Evolutionary conservation across 2,888 invertebrate genomes (phyloP).

Genomic region (Crioceris asparagi): DNA sequence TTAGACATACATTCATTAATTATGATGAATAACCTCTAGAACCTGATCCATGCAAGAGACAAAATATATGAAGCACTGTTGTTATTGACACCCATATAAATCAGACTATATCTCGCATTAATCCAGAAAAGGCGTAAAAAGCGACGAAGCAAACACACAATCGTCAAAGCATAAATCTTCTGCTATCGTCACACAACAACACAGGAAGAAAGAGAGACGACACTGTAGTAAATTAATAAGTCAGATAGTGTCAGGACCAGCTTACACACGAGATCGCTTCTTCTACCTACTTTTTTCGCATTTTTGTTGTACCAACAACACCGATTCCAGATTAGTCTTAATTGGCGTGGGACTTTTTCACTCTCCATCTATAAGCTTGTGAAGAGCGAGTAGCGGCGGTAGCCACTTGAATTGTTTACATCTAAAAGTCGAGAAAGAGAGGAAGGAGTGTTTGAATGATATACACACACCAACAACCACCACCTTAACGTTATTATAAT

Average conservation of each 20-base stretch:
- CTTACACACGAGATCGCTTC: background rate
- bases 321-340: constrained; percentile 18
- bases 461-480: too few relatives aligned
- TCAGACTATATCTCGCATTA: too few relatives aligned
- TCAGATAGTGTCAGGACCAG: constrained; percentile 1
- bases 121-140: too few relatives aligned
- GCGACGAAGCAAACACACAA: too few relatives aligned
- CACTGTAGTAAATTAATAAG: constrained; percentile 3
- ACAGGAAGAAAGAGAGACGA: too few relatives aligned
- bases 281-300: constrained; percentile 1
- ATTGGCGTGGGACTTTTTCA: constrained; percentile 20
- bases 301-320: constrained; percentile 13
- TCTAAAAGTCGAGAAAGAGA: background rate
- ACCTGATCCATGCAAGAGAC: too few relatives aligned
- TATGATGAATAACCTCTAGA: too few relatives aligned
- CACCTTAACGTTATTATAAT: too few relatives aligned
- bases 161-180: background rate
- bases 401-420: constrained; percentile 1
- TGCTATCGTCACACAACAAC: background rate
- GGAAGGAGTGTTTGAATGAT: background rate
- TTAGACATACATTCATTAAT: too few relatives aligned
- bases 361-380: background rate
- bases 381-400: background rate
- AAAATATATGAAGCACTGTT: too few relatives aligned
- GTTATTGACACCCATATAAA: too few relatives aligned